A percentile compares a stretch with the other conserved stretches of the same genome.
Evolutionary conservation across 2,113 vertebrate species (phyloP).

Genomic region (Pica pica): DNA sequence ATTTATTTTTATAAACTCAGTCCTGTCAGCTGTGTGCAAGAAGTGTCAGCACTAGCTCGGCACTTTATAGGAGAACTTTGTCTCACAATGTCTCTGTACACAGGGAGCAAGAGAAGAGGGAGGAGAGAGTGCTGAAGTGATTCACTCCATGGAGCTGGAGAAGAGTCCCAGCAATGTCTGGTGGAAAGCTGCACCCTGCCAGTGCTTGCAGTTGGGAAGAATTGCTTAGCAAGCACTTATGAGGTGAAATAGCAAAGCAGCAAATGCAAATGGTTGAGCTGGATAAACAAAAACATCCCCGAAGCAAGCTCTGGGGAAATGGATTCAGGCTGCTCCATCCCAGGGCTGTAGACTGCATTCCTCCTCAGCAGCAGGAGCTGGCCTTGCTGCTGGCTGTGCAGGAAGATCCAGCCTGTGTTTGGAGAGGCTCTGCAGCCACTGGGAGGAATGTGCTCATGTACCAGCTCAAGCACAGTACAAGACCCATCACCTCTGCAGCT

Average conservation of each 20-base stretch:
- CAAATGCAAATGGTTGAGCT: not conserved
- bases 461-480: not conserved
- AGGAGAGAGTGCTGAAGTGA: not conserved
- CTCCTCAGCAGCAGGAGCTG: not conserved
- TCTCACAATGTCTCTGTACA: not conserved
- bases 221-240: slow-evolving; percentile 17
- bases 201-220: not conserved
- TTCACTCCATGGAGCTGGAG: not conserved
- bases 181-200: not conserved
- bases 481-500: not conserved
- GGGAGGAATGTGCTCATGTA: not conserved
- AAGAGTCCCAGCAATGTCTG: not conserved
- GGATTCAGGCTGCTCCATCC: not conserved
- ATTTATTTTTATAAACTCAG: not conserved
- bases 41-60: not conserved
- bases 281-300: not conserved
- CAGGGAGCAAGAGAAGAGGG: not conserved
- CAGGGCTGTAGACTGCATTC: not conserved
- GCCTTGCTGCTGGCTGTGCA: not conserved
- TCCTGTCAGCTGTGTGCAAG: not conserved
- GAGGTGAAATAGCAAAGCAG: not conserved
- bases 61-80: not conserved
- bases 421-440: not conserved
- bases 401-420: not conserved
- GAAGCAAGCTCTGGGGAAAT: not conserved